These are phyloP conservation scores for Euclidia mi DNA, from an alignment of 2,888 invertebrate species.

Conservation along the genomic window DNA sequence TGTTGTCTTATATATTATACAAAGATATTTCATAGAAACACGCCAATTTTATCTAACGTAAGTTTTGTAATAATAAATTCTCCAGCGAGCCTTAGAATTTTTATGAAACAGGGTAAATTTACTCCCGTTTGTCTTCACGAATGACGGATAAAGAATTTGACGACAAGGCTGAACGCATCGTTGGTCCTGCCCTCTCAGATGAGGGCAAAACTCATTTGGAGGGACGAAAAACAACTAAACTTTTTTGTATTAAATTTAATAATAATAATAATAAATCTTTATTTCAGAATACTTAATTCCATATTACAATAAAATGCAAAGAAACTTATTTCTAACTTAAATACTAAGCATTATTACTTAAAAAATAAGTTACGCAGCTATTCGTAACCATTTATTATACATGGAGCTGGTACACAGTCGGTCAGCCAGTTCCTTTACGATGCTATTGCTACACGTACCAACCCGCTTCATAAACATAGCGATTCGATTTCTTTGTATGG, in stretches of 20 bases:
- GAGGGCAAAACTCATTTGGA: slow-evolving; percentile 36
- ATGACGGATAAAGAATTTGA: slow-evolving; percentile 53
- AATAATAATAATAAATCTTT: too few species aligned
- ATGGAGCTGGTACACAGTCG: too few species aligned
- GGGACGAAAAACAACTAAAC: slow-evolving; percentile 34
- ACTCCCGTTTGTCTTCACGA: slow-evolving; percentile 45
- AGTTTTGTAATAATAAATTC: slow-evolving; percentile 40
- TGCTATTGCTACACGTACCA: too few species aligned
- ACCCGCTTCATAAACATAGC: too few species aligned
- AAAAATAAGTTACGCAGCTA: too few species aligned
- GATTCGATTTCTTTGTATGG: too few species aligned
- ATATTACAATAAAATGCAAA: too few species aligned
- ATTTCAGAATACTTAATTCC: too few species aligned
- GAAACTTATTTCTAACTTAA: too few species aligned
- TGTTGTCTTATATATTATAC: slow-evolving; percentile 3
- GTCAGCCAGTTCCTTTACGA: too few species aligned
- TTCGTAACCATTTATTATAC: too few species aligned
- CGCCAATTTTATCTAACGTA: slow-evolving; percentile 33
- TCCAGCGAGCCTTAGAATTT: slow-evolving; percentile 33
- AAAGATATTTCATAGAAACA: slow-evolving; percentile 18
- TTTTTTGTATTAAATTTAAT: slow-evolving; percentile 21
- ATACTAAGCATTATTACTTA: too few species aligned
- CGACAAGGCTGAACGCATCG: slow-evolving; percentile 38
- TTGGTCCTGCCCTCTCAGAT: slow-evolving; percentile 23
- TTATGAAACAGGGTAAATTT: slow-evolving; percentile 49